phyloP scores from a whole-genome alignment of 2,888 invertebrate species.

The Drosophila multiciliata region DNA sequence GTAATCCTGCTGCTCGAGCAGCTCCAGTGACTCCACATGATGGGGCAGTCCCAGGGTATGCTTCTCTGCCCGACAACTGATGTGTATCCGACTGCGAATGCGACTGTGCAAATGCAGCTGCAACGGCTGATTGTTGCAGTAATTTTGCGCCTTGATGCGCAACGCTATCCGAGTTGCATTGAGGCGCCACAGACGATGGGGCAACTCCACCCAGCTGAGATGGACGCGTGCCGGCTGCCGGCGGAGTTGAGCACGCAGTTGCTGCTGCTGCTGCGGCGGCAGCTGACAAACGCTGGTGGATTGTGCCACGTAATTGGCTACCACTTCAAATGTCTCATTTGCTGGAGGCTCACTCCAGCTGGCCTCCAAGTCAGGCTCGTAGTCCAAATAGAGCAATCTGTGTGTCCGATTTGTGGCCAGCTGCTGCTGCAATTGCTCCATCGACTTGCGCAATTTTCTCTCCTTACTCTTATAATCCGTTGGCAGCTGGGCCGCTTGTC shows the following conservation, averaged over 20 bases:
- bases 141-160: conserved; percentile 71
- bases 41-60: conserved; percentile 73
- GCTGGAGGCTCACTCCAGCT: conserved; percentile 52
- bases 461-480: not conserved
- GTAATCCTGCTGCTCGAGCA: conserved; percentile 24
- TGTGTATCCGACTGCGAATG: conserved; percentile 70
- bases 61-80: conserved; percentile 57
- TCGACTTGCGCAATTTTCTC: conserved; percentile 5
- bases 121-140: conserved; percentile 51
- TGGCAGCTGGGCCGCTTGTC: not conserved
- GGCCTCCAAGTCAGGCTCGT: conserved; percentile 47
- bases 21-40: conserved; percentile 56
- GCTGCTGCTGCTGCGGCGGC: conserved; percentile 41
- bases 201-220: conserved; percentile 50
- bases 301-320: conserved; percentile 13
- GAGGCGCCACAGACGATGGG: conserved; percentile 44
- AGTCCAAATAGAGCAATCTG: conserved; percentile 76
- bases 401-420: conserved; percentile 18
- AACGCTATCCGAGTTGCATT: conserved; percentile 16
- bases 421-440: conserved; percentile 28
- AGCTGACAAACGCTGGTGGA: conserved; percentile 55
- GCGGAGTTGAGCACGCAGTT: conserved; percentile 61
- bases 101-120: conserved; percentile 62
- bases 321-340: conserved; percentile 40
- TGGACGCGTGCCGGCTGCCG: conserved; percentile 51